phyloP scores from a whole-genome alignment of 2,888 invertebrate species.

The Drosophila mimica region DNA sequence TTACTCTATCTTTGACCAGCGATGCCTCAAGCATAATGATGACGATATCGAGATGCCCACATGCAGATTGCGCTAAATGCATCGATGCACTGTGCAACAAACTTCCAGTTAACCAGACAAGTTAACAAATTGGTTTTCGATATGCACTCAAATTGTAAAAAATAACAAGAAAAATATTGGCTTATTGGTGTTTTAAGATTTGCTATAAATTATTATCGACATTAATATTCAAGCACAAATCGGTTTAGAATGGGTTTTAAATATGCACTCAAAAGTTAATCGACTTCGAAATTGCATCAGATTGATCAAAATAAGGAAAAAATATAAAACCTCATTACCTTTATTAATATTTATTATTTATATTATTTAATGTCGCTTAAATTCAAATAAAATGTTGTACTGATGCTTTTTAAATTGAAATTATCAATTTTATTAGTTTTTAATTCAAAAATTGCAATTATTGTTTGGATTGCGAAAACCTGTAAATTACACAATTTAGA shows the following conservation, averaged over 20 bases:
- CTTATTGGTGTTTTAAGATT: not conserved
- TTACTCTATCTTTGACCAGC: constrained; percentile 52
- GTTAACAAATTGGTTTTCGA: not conserved
- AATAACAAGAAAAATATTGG: not conserved
- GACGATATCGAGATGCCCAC: constrained; percentile 21
- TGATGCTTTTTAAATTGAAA: not conserved
- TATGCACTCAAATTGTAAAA: not conserved
- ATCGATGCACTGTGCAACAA: constrained; percentile 29
- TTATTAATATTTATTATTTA: not conserved
- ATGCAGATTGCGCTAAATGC: constrained; percentile 59
- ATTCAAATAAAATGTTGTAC: not conserved
- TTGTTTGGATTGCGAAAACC: not conserved
- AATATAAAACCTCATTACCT: not conserved
- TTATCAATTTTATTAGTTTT: not conserved
- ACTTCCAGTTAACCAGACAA: not conserved
- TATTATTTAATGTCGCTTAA: not conserved
- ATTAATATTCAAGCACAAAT: not conserved
- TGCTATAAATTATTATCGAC: not conserved
- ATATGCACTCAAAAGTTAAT: not conserved
- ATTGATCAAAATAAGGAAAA: not conserved
- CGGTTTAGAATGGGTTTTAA: not conserved
- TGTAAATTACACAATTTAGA: not conserved
- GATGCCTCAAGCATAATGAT: constrained; percentile 32
- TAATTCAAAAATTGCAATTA: not conserved
- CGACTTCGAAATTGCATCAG: not conserved